phyloP scores from a whole-genome alignment of 2,797 vertebrate genomes.

The Tapirus indicus region DNA sequence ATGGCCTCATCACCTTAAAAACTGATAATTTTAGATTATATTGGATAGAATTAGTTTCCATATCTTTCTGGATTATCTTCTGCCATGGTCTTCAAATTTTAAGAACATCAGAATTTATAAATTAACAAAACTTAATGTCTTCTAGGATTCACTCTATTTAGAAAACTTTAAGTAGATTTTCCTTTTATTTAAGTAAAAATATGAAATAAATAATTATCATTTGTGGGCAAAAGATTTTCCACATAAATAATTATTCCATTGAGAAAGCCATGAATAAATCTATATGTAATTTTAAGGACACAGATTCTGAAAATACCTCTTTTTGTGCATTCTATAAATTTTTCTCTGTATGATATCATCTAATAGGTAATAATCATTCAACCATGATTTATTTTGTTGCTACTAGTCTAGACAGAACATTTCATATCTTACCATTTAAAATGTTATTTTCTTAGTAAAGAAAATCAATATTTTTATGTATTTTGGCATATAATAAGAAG shows the following conservation, averaged over 20 bases:
- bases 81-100: not conserved
- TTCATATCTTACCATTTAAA: not conserved
- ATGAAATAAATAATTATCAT: not conserved
- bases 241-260: not conserved
- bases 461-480: not conserved
- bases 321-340: not conserved
- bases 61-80: not conserved
- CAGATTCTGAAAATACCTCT: not conserved
- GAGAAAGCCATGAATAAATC: not conserved
- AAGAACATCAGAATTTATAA: not conserved
- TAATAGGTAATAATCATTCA: not conserved
- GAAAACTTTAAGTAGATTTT: not conserved
- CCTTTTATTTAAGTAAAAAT: not conserved
- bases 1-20: not conserved
- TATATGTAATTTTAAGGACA: not conserved
- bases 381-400: not conserved
- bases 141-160: not conserved
- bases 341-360: not conserved
- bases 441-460: not conserved
- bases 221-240: not conserved
- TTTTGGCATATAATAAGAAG: not conserved
- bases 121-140: not conserved
- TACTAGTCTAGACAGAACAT: not conserved
- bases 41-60: not conserved
- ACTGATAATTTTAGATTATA: not conserved